A percentile compares a stretch with the other conserved stretches of the same genome.
These are phyloP conservation scores for Odontophorus gujanensis DNA, from an alignment of 2,113 vertebrate genomes.

Conservation along the genomic window DNA sequence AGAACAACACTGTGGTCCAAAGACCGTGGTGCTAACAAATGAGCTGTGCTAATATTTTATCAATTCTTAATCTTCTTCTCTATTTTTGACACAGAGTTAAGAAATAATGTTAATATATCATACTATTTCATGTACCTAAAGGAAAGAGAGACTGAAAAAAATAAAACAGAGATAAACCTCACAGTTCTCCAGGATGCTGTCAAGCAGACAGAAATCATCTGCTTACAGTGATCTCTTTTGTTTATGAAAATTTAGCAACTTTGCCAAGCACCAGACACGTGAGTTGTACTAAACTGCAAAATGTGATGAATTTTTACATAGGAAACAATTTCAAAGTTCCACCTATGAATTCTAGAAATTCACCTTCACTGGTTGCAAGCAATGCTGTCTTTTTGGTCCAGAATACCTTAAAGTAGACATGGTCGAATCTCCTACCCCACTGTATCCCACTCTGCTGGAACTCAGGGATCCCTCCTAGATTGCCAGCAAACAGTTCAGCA, in stretches of 20 bases:
- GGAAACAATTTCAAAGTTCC: background rate
- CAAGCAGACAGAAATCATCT: background rate
- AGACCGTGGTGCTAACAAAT: background rate
- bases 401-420: background rate
- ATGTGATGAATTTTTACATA: background rate
- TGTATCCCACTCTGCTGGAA: background rate
- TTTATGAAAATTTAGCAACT: background rate
- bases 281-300: background rate
- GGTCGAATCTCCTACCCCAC: fast-evolving
- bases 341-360: background rate
- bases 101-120: background rate
- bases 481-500: background rate
- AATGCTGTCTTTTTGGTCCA: background rate
- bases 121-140: background rate
- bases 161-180: background rate
- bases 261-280: background rate
- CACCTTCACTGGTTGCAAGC: background rate
- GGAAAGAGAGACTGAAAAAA: background rate
- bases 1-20: conserved; percentile 26
- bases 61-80: conserved; percentile 3
- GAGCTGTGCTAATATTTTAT: conserved; percentile 1
- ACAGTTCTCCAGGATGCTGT: background rate
- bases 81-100: background rate
- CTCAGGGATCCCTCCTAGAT: background rate
- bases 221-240: background rate